Base-by-base conservation (phyloP, 2,797 vertebrate species). In the Leucoraja ocellata region DNA sequence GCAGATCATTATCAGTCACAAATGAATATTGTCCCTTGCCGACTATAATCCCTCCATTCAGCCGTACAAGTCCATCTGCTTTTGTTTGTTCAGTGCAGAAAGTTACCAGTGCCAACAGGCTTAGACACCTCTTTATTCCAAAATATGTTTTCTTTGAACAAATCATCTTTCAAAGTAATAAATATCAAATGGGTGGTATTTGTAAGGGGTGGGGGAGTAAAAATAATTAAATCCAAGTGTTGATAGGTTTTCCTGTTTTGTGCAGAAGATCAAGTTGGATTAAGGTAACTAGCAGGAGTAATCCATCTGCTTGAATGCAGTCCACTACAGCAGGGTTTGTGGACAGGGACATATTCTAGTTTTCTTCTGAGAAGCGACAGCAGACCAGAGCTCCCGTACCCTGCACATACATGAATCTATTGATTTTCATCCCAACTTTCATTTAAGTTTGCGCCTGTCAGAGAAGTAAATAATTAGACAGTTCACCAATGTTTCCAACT, bases 21-120 rank as follows among this genome's bases (percentile, higher is more conserved):
- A 95, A 95, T 21, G 94, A 97, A 1, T 95, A 95, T 39, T 95
- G 95, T 13, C 97, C 97, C 93, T 96, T 95, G 92, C 94, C 93
- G 0, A 94, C 95, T 80, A 94, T 94, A 93, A 97, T 94, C 10
- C 94, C 96, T 61, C 94, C 94, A 39, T 96, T 97, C 91, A 95
- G 93, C 4, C 23, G 94, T 18, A 97, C 94, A 94, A 97, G 94
- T 94, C 95, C 94, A 94, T 93, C 94, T 88, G 94, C 83, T 93
- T 93, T 93, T 93, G 91, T 63, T 63, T 93, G 23, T 93, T 93
- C 93, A 94, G 93, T 93, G 84, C 36, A 61, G 23, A 95, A 93
- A 93, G 94, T 93, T 93, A 95, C n/a, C 61, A 95, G 93, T 94
- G 95, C 65, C 93, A 93, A 32, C 91, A 94, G 94, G 77, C 0